Percentiles rank a stretch among this genome's conserved stretches.
phyloP scores from a whole-genome alignment of 2,797 vertebrate genomes.

The Pseudochirops corinnae region DNA sequence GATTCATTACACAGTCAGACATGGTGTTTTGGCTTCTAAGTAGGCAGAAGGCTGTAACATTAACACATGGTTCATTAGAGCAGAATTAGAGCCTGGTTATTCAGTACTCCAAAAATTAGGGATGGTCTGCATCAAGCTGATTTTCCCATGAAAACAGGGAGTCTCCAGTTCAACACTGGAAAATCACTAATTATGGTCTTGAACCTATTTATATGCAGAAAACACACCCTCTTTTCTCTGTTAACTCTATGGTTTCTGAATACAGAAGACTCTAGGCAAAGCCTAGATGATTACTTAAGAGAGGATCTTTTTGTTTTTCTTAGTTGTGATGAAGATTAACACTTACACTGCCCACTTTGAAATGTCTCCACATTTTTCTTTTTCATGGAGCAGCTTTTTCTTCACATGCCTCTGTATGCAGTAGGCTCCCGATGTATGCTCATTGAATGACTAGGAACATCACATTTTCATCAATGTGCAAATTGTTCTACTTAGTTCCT shows the following conservation, averaged over 20 bases:
- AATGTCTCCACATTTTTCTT: background rate
- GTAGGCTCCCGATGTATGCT: background rate
- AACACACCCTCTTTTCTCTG: constrained; percentile 46
- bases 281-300: fast-evolving
- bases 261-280: background rate
- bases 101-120: constrained; percentile 74
- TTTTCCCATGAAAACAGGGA: constrained; percentile 79
- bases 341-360: background rate
- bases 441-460: background rate
- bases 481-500: background rate
- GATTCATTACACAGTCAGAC: constrained; percentile 80
- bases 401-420: background rate
- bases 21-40: constrained; percentile 73
- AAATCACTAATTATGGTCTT: constrained; percentile 70
- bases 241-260: constrained; percentile 47
- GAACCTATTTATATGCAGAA: constrained; percentile 64
- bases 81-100: constrained; percentile 69
- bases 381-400: background rate
- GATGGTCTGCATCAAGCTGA: constrained; percentile 75
- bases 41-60: constrained; percentile 76
- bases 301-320: background rate
- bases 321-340: background rate
- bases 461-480: background rate
- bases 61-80: constrained; percentile 79
- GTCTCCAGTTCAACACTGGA: constrained; percentile 45